Evolutionary conservation across 2,113 vertebrate species (phyloP), one percentile per base, ranked within the genome.

Genomic region (Orcinus orca): DNA sequence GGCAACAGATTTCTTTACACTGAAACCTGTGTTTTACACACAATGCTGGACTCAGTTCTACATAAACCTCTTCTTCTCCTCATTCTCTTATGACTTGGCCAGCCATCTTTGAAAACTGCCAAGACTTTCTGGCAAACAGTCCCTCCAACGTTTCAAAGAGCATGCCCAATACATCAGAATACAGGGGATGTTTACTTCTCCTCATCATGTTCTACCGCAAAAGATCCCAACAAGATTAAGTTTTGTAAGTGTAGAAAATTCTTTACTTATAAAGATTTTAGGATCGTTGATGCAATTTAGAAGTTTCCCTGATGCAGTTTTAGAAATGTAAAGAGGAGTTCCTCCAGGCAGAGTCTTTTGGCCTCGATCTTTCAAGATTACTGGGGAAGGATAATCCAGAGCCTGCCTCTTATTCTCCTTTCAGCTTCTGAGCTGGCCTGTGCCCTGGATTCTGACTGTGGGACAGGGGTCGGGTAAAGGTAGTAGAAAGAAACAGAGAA

Each of bases 161-260:
- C 97, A 98, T 86, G 97, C 95, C 97, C 97, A 96, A 91, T 95
- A 97, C 96, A 97, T 91, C 96, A 88, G 97, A 97, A 98, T 96
- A 95, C 44, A 89, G 93, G 94, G 74, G 93, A 93, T 97, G 97
- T 96, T 97, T 98, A 73, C 96, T 97, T 98, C 96, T 97, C 88
- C 97, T 96, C 91, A 76, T 93, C 93, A 90, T 97, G 47, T 73
- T 88, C 80, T 95, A 71, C 95, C 14, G 70, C 85, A 77, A 96
- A 88, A 94, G 60, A 90, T 55, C 20, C 44, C 21, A 88, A 50
- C 15, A 44, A 93, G 50, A 92, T 31, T 95, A 67, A 73, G 20
- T 85, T 41, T 83, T 79, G 80, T 65, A 71, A n/a, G 81, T 20
- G 26, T 20, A 81, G 33, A 95, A 88, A 93, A 86, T 55, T 65